Percentiles rank a stretch among this genome's conserved stretches.
Evolutionary conservation across 2,113 vertebrate genomes (phyloP).

Genomic region (Pagrus major): DNA sequence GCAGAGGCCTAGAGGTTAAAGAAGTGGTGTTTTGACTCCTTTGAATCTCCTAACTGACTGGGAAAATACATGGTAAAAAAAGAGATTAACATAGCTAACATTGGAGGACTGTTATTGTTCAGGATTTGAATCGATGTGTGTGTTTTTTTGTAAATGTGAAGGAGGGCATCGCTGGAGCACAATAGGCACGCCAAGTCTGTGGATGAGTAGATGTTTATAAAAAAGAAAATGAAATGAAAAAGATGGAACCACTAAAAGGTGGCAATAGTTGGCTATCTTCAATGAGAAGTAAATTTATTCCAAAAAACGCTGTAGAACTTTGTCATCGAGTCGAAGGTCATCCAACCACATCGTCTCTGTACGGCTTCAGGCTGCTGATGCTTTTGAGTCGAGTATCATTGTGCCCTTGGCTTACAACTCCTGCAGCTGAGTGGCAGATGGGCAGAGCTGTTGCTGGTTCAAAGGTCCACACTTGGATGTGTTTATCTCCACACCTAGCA

Average conservation of each 20-base stretch:
- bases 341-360: constrained; percentile 30
- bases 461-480: constrained; percentile 64
- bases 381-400: constrained; percentile 38
- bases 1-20: constrained; percentile 9
- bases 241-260: not conserved
- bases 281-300: not conserved
- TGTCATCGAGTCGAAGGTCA: constrained; percentile 39
- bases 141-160: constrained; percentile 10
- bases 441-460: constrained; percentile 60
- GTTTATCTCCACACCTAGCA: constrained; percentile 67
- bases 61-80: constrained; percentile 8
- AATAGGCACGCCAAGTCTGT: not conserved
- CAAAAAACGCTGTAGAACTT: not conserved
- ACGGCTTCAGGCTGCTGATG: constrained; percentile 15
- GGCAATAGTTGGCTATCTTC: not conserved
- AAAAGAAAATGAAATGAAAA: not conserved
- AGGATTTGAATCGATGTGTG: not conserved
- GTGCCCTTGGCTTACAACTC: constrained; percentile 47
- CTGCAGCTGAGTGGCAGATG: constrained; percentile 73
- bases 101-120: not conserved
- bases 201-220: not conserved
- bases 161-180: not conserved
- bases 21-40: constrained; percentile 11
- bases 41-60: not conserved
- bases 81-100: not conserved